phyloP scores from a whole-genome alignment of 2,797 vertebrate species.

The Helarctos malayanus region DNA sequence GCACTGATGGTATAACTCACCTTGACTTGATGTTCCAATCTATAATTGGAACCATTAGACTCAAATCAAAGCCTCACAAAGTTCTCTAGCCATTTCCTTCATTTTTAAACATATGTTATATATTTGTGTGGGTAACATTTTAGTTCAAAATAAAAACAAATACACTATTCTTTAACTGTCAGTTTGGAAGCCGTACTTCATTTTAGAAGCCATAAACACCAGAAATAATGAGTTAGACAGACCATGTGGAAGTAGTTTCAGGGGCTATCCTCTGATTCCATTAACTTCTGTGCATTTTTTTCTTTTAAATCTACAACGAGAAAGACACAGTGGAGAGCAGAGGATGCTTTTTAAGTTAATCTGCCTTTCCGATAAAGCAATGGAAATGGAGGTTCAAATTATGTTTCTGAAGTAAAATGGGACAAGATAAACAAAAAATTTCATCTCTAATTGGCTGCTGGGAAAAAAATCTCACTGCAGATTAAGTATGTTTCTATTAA shows the following conservation, averaged over 20 bases:
- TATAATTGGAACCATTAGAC: slow-evolving; percentile 38
- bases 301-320: slow-evolving; percentile 1
- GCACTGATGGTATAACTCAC: background rate
- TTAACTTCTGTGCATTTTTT: background rate
- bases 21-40: slow-evolving; percentile 1
- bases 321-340: background rate
- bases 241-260: background rate
- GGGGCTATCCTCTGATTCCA: background rate
- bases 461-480: slow-evolving; percentile 66
- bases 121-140: slow-evolving; percentile 9
- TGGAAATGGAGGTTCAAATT: slow-evolving; percentile 3
- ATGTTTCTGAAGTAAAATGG: slow-evolving; percentile 68
- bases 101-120: slow-evolving; percentile 32
- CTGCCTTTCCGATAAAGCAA: slow-evolving; percentile 48
- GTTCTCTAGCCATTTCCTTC: slow-evolving; percentile 26
- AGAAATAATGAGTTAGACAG: slow-evolving; percentile 28
- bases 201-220: background rate
- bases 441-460: slow-evolving; percentile 83
- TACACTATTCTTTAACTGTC: background rate
- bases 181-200: background rate
- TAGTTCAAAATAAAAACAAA: slow-evolving; percentile 67
- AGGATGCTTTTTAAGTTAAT: background rate
- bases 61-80: slow-evolving; percentile 1
- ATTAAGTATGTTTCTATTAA: slow-evolving; percentile 81
- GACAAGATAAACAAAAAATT: slow-evolving; percentile 74